Base-by-base conservation (phyloP, 2,113 vertebrate species). In the Rana temporaria region DNA sequence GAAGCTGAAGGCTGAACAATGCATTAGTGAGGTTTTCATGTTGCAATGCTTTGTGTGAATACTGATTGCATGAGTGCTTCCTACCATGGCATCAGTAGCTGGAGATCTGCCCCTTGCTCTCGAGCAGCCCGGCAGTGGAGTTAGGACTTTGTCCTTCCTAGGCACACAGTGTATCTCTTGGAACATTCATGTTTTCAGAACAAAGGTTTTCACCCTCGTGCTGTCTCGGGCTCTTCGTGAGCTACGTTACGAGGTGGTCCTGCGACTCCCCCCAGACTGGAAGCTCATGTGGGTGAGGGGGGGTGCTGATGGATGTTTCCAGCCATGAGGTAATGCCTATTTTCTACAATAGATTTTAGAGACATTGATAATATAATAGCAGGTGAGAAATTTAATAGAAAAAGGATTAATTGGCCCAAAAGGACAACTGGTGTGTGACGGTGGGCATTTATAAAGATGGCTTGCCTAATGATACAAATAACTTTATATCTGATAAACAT, bases 81-180 rank as follows among this genome's bases (percentile, higher is more conserved):
- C 20, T 9, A 22, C 24, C 60, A 20, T 24, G 60, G 19, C 60
- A 22, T 38, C 18, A 18, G 19, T 38, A 30, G 6, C 66, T 2
- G 55, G n/a, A 56, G 62, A 19, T 34, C 68, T 22, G 26, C 56
- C 42, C 48, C 69, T 55, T 16, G 65, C 30, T 18, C 56, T 71
- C 52, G 22, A 52, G 30, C 62, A 66, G 66, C 48, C 32, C 20
- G 14, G 16, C 12, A 7, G 59, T 82, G 52, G 60, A 66, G 34
- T 66, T 75, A 75, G 80, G 80, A 74, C 80, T 74, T 74, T 74
- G 80, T 18, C 69, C 79, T 32, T 34, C 15, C 24, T 18, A 2
- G 20, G 24, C 63, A 11, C 48, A 38, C 48, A 38, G 60, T 56
- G 12, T 64, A 14, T 19, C 6, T 32, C 83, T 24, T 53, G 24